A percentile compares a stretch with the other conserved stretches of the same genome.
Conservation (phyloP, 2,113 vertebrate species). For the Chaetodon trifascialis region DNA sequence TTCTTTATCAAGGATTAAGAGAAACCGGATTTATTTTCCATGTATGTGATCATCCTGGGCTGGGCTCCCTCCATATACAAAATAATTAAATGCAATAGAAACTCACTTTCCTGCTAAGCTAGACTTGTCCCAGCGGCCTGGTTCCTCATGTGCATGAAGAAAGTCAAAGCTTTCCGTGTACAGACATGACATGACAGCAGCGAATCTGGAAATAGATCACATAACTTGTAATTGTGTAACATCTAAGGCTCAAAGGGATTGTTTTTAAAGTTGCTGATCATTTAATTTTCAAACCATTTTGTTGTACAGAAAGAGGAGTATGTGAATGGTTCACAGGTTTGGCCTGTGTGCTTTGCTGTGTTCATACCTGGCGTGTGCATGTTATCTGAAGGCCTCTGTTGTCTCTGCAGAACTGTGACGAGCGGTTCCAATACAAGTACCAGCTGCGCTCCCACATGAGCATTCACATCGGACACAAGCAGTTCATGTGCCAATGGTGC, state of each 20-base stretch:
- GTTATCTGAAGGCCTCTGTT: constrained; percentile 16
- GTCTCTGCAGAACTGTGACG: constrained; percentile 90
- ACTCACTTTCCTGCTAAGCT: neutral
- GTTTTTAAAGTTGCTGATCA: neutral
- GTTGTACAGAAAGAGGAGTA: neutral
- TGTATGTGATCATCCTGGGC: neutral
- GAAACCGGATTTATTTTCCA: neutral
- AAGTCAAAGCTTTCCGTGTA: neutral
- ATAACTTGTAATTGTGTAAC: neutral
- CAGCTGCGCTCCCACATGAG: constrained; percentile 99
- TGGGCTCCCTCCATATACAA: neutral
- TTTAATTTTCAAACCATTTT: too few relatives aligned
- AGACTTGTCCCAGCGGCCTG: neutral
- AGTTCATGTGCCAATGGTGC: constrained; percentile 99
- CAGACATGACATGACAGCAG: neutral
- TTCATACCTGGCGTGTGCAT: neutral
- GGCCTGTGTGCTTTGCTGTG: constrained; percentile 11
- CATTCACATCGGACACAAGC: constrained; percentile 98
- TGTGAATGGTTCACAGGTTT: constrained; percentile 2
- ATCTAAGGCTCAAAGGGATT: too few relatives aligned
- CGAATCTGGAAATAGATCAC: neutral
- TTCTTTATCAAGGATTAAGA: constrained; percentile 5
- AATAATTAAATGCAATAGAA: neutral
- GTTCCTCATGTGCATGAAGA: neutral
- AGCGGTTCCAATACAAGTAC: constrained; percentile 97